Evolutionary conservation across 2,113 vertebrate species (phyloP).

Genomic region (Nansenia antarctica): DNA sequence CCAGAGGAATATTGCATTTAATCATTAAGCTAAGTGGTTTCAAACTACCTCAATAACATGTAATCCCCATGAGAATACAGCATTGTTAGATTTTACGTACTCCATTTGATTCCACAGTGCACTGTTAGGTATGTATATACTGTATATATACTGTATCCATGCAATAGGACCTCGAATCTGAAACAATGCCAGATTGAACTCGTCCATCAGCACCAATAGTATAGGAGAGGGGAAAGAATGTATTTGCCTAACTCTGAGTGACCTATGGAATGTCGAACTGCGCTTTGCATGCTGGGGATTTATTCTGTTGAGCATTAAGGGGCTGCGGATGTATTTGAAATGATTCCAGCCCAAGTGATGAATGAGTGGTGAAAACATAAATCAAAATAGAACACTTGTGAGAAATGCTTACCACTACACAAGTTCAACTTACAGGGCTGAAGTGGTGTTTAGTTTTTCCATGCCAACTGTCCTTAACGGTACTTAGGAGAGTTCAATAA

Average conservation of each 20-base stretch:
- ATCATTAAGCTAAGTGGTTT: conserved; percentile 16
- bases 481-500: conserved; percentile 16
- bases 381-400: conserved; percentile 18
- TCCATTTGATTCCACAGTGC: conserved; percentile 8
- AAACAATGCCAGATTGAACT: conserved; percentile 38
- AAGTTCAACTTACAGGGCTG: conserved; percentile 26
- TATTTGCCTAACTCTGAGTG: conserved; percentile 23
- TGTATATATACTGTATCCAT: conserved; percentile 7
- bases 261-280: conserved; percentile 13
- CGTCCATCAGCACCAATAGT: conserved; percentile 34
- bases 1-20: conserved; percentile 21
- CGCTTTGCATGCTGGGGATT: neutral
- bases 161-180: conserved; percentile 17
- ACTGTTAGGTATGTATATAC: neutral
- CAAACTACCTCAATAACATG: conserved; percentile 1
- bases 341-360: conserved; percentile 22
- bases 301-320: conserved; percentile 10
- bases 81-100: conserved; percentile 3
- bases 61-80: neutral
- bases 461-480: conserved; percentile 35
- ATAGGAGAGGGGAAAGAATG: conserved; percentile 19
- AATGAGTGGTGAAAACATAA: conserved; percentile 35
- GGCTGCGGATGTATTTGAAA: conserved; percentile 25
- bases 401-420: conserved; percentile 18
- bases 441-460: conserved; percentile 36